Evolutionary conservation across 2,113 vertebrate species (phyloP).

Genomic region (Anguilla rostrata): DNA sequence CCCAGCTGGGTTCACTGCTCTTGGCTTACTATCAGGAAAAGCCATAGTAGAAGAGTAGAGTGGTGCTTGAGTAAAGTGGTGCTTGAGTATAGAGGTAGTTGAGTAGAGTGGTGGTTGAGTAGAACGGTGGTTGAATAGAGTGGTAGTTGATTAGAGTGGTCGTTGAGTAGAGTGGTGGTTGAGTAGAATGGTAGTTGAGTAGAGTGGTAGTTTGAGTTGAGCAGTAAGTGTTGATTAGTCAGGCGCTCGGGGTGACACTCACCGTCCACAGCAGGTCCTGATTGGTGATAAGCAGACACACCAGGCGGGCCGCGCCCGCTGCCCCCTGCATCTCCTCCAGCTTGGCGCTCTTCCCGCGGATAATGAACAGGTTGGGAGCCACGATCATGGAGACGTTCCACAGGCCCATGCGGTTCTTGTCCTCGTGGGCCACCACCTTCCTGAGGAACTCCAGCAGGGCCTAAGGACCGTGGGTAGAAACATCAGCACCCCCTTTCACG

Average conservation of each 20-base stretch:
- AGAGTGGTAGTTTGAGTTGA: no score
- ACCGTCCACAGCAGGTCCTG: conserved; percentile 94
- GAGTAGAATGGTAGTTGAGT: no score
- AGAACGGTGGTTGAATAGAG: no score
- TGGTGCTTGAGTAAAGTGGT: no score
- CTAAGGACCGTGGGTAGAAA: conserved; percentile 54
- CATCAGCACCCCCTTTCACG: not conserved
- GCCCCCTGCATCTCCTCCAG: conserved; percentile 84
- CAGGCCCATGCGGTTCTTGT: conserved; percentile 92
- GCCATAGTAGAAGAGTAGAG: no score
- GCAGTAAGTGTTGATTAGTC: not conserved
- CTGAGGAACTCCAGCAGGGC: conserved; percentile 86
- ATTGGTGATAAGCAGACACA: conserved; percentile 83
- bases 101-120: no score
- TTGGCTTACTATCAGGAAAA: no score
- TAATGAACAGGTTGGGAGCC: conserved; percentile 91
- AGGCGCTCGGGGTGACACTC: conserved; percentile 45
- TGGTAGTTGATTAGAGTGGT: no score
- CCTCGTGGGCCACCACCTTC: conserved; percentile 86
- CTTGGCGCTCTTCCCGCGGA: conserved; percentile 74
- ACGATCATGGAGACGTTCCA: conserved; percentile 97
- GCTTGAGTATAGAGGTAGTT: no score
- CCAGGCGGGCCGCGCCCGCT: conserved; percentile 79
- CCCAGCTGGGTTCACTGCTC: no score
- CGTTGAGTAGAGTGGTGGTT: no score